Evolutionary conservation across 37 sponge, comb jelly and placozoan species (phyloP), one percentile per base, ranked within the genome.

Genomic region (Theonella swinhoei): DNA sequence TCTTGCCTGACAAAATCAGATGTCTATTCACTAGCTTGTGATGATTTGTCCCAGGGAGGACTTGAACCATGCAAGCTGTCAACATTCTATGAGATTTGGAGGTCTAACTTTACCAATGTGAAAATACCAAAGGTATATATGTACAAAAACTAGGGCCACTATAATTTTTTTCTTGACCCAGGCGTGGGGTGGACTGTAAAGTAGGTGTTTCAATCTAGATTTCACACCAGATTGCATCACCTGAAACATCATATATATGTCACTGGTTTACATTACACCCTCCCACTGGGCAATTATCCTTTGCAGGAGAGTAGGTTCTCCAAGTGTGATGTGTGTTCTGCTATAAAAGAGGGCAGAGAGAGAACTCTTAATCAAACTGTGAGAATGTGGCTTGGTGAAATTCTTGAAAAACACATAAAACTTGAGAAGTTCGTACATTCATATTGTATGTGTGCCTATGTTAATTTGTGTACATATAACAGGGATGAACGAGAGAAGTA

Each of bases 71-170:
- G 64, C 9, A 2, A n/a, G 1, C 24, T 63, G 26, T 63, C 64
- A 28, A 63, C 64, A n/a, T 63, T 63, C 64, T 63, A 63, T 63
- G 64, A 63, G 24, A 28, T 63, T 28, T 63, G 64, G 64, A 28
- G 26, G 64, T 28, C 24, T n/a, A 28, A 63, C 7, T 63, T 63
- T 36, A 9, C 39, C 4, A 37, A 37, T 37, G 72, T 35, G 39
- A 28, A 70, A 29, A 89, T 89, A 47, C 89, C 89, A 32, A 83
- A 83, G 80, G 89, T 83, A 83, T 39, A 77, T 29, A 25, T 17
- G 4, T 34, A 28, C 19, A 68, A 26, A 29, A 62, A 11, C 47
- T 23, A 4, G 31, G 43, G 20, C 20, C 20, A n/a, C n/a, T n/a
- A n/a, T n/a, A n/a, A n/a, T n/a, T n/a, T n/a, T n/a, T n/a, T n/a